Conservation (phyloP, 2,888 invertebrate genomes). For the Odontocolon sp. region DNA sequence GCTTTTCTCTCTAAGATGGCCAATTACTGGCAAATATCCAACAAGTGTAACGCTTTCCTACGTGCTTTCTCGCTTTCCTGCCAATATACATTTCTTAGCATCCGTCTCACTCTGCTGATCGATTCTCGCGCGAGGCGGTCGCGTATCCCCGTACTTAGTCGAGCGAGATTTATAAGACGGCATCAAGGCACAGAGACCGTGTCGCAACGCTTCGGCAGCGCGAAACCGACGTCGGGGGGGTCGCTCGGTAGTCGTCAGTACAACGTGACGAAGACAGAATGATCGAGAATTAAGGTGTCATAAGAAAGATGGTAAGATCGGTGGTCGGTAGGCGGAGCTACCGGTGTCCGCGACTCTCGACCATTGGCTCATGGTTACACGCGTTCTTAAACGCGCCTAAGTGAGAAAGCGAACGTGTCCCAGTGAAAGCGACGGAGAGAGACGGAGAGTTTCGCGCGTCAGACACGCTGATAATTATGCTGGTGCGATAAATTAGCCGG, state of each 20-base stretch:
- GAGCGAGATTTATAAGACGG: slow-evolving; percentile 42
- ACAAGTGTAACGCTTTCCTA: no score
- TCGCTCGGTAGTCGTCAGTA: neutral
- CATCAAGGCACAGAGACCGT: slow-evolving; percentile 26
- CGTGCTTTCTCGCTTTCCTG: slow-evolving; percentile 36
- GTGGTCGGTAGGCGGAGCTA: slow-evolving; percentile 50
- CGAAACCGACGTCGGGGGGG: neutral
- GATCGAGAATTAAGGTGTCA: neutral
- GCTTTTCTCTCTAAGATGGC: no score
- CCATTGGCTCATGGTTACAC: slow-evolving; percentile 22
- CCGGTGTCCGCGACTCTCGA: slow-evolving; percentile 35
- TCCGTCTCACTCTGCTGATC: slow-evolving; percentile 1
- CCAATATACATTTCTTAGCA: slow-evolving; percentile 20
- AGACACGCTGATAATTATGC: slow-evolving; percentile 72
- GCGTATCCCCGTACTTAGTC: slow-evolving; percentile 8
- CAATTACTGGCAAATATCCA: no score
- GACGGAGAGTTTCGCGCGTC: slow-evolving; percentile 18
- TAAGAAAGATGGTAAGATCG: neutral
- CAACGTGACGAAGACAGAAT: no score
- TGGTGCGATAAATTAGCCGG: slow-evolving; percentile 73
- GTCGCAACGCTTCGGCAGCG: slow-evolving; percentile 36
- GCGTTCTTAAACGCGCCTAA: slow-evolving; percentile 12
- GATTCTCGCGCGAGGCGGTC: slow-evolving; percentile 27
- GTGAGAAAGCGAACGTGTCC: neutral
- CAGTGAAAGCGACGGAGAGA: slow-evolving; percentile 6